phyloP scores from a whole-genome alignment of 2,888 invertebrate species.

The Hetaerina titia region DNA sequence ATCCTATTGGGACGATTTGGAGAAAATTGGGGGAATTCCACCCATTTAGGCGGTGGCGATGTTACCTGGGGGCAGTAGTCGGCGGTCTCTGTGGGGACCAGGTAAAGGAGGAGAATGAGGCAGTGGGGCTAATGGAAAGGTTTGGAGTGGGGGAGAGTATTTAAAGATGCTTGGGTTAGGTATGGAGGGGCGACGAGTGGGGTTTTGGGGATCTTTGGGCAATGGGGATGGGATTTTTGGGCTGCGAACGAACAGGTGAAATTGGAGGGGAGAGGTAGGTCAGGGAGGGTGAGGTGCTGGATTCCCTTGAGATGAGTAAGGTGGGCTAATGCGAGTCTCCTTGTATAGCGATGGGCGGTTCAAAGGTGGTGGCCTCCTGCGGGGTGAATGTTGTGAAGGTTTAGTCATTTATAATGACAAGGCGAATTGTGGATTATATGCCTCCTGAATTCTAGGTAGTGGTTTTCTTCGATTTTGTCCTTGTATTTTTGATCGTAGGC shows the following conservation, averaged over 20 bases:
- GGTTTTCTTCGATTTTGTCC: neutral
- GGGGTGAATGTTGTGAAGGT: neutral
- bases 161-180: neutral
- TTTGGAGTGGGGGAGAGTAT: neutral
- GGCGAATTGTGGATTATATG: constrained; percentile 19
- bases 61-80: neutral
- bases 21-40: constrained; percentile 28
- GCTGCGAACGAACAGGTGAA: neutral
- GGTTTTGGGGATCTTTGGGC: neutral
- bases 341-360: neutral
- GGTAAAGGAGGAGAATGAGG: neutral
- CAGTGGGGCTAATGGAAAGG: neutral
- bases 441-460: neutral
- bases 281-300: neutral
- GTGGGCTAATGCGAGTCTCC: neutral
- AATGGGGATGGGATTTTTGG: neutral
- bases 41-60: neutral
- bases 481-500: neutral
- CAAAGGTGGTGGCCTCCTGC: neutral
- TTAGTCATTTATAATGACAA: neutral
- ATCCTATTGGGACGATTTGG: constrained; percentile 16
- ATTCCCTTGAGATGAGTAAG: neutral
- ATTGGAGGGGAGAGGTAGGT: neutral
- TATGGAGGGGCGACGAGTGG: neutral
- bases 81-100: neutral